Percentiles rank a stretch among this genome's conserved stretches.
These are phyloP conservation scores for Thalassophryne amazonica DNA, from an alignment of 2,797 vertebrate genomes.

Conservation along the genomic window DNA sequence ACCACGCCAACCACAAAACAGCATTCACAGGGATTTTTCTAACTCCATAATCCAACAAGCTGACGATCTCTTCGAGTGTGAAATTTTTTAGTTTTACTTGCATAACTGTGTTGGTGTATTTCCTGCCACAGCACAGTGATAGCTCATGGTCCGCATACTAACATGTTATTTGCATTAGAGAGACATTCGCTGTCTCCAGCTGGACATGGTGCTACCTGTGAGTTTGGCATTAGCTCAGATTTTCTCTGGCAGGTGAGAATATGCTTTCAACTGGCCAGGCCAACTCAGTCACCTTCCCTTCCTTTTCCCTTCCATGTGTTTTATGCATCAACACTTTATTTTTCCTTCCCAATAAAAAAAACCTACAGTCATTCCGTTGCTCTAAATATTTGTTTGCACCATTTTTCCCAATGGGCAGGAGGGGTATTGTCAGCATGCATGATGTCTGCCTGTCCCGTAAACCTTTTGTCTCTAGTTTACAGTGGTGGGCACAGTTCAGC, in stretches of 20 bases:
- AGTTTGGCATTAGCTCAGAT: constrained; percentile 64
- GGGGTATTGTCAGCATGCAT: too few species aligned
- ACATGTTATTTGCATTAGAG: constrained; percentile 57
- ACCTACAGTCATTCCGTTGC: too few species aligned
- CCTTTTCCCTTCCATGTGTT: background rate
- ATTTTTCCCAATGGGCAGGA: too few species aligned
- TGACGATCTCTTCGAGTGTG: background rate
- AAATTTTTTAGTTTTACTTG: background rate
- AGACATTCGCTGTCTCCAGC: constrained; percentile 46
- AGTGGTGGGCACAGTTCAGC: too few species aligned
- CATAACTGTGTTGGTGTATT: constrained; percentile 17
- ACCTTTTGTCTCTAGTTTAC: too few species aligned
- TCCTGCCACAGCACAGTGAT: constrained; percentile 25
- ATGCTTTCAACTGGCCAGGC: constrained; percentile 34
- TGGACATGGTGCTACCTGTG: constrained; percentile 53
- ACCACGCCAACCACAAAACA: constrained; percentile 8
- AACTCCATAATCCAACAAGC: background rate
- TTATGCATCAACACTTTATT: background rate
- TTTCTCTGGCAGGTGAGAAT: constrained; percentile 54
- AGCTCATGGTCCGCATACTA: constrained; percentile 30
- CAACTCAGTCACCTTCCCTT: constrained; percentile 3
- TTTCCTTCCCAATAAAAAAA: constrained; percentile 3
- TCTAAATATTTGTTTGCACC: too few species aligned
- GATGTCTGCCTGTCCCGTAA: too few species aligned
- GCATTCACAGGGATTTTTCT: background rate